Evolutionary conservation across 1,140 invertebrate species (phyloP), one percentile per base, ranked within the genome.

Genomic region (Pseudomyrmex gracilis): DNA sequence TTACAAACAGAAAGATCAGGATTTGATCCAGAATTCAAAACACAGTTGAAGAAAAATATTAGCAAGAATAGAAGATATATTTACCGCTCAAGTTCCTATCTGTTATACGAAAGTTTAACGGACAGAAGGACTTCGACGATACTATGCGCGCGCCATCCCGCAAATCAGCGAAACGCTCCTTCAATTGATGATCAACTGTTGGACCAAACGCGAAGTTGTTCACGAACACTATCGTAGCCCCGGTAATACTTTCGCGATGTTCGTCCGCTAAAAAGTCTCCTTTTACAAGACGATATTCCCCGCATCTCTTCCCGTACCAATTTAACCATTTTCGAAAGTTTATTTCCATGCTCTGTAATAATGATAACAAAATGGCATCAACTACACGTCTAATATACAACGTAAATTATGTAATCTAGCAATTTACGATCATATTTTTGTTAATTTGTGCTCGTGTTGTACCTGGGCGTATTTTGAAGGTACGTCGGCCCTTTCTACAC

Each of bases 191-290:
- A 95, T 99, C 99, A 15, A 99, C 98, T 80, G 96, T 97, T 49
- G 99, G 98, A 17, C 99, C 99, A 93, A 99, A 99, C 55, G 99
- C 98, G 95, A 99, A 99, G 95, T 99, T 99, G 95, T 99, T 99
- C 4, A 99, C 98, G 95, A 99, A 99, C 61, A 99, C 98, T 90
- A 99, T 97, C 53, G 98, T 97, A 5, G 98, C 97, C 86, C 96
- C 96, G 85, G 97, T 98, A 88, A 99, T 98, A 92, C 97, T 98
- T 92, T 99, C 98, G 86, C 97, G 96, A 94, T 98, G 97, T 91
- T 98, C 97, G 88, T 98, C 97, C 84, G 96, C 96, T 82, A 99
- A 95, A 94, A 99, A 99, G 93, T 99, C 98, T 9, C 98, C 98
- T 92, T 98, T 98, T 61, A 99, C 96, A 82, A 99, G 95, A 93